Base-by-base conservation (phyloP, 2,113 vertebrate genomes). In the Canis aureus region DNA sequence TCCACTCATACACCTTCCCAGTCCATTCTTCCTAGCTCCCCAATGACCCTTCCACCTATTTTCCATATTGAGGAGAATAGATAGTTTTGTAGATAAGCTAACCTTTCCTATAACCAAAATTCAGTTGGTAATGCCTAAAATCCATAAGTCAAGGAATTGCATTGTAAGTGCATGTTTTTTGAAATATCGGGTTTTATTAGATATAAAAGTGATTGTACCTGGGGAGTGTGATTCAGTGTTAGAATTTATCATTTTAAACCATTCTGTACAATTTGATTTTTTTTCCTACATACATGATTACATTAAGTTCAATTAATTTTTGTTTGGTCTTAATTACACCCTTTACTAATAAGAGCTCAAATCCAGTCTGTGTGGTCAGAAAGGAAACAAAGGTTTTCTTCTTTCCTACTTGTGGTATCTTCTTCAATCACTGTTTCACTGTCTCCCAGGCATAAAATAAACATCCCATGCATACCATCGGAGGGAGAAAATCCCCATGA, bases 71-170 rank as follows among this genome's bases (percentile, higher is more conserved):
- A 78, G 11, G 55, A 73, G 55, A 94, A 83, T 13, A 67, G 1
- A 79, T 11, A 78, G n/a, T 85, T 82, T 43, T 76, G 3, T 92
- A 88, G 83, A 19, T 62, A 43, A 89, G 35, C 5, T 67, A 60
- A 88, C 53, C 10, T 89, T 89, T 66, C 25, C 49, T 57, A 29
- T 64, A 88, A 74, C 3, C 11, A 35, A 35, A 91, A 57, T 84
- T 93, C 23, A 93, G 23, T 29, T 93, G 22, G 51, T 93, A 88
- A 95, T 91, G 8, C 8, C 12, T 86, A 89, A 60, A 95, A 62
- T 57, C 88, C 32, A 71, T 94, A 85, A 88, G 27, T 60, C 69
- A 86, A 55, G 55, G 87, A 64, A 74, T 51, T 74, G 19, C 35
- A 64, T 8, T 73, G 32, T 79, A 89, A 94, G 71, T 89, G 0